These are phyloP conservation scores for Standfussiana lucernea DNA, from an alignment of 2,888 invertebrate genomes.

Conservation along the genomic window DNA sequence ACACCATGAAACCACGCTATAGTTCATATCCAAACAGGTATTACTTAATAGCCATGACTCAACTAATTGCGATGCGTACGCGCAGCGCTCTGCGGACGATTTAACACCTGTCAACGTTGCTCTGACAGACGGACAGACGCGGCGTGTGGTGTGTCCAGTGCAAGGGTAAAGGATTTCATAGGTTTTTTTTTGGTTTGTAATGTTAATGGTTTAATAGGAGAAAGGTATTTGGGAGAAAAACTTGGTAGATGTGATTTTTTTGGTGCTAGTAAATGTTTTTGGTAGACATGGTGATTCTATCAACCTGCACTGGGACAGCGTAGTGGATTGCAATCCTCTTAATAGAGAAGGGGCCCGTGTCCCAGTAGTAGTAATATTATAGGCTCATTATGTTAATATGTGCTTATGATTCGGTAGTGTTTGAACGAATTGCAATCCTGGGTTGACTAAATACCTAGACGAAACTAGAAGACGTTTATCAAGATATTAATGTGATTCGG, in stretches of 20 bases:
- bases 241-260: not conserved
- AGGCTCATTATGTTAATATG: not conserved
- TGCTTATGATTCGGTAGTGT: not conserved
- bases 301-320: not conserved
- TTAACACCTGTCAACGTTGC: slow-evolving; percentile 87
- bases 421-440: not conserved
- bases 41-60: slow-evolving; percentile 84
- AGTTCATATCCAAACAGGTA: slow-evolving; percentile 64
- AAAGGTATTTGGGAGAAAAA: not conserved
- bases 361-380: not conserved
- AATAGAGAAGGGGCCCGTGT: not conserved
- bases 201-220: slow-evolving; percentile 32
- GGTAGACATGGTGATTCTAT: not conserved
- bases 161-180: slow-evolving; percentile 49
- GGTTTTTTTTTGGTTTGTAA: not conserved
- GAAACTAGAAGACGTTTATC: not conserved
- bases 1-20: slow-evolving; percentile 1
- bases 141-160: slow-evolving; percentile 70
- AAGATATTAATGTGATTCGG: not conserved
- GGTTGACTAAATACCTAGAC: not conserved
- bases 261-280: not conserved
- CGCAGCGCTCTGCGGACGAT: slow-evolving; percentile 79
- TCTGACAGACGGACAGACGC: slow-evolving; percentile 80
- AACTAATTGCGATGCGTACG: slow-evolving; percentile 81
- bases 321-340: not conserved